Evolutionary conservation across 2,113 vertebrate genomes (phyloP).

Genomic region (Mirza zaza): DNA sequence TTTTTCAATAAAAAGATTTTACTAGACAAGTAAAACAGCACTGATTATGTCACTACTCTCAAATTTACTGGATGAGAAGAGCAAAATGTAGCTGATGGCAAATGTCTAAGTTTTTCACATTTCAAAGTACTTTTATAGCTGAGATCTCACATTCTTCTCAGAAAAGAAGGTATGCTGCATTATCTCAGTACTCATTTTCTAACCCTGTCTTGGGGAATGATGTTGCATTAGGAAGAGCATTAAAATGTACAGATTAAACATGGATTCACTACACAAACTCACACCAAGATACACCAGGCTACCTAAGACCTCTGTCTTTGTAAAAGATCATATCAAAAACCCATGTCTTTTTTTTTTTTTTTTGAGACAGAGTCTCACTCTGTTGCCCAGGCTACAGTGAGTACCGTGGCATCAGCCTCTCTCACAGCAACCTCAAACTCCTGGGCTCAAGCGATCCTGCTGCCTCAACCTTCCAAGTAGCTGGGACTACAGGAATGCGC

Average conservation of each 20-base stretch:
- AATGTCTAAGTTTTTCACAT: not conserved
- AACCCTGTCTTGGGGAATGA: not conserved
- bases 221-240: not conserved
- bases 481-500: too few species aligned
- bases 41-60: not conserved
- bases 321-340: not conserved
- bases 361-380: too few species aligned
- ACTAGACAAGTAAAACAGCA: not conserved
- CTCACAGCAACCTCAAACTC: too few species aligned
- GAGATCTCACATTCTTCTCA: not conserved
- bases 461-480: too few species aligned
- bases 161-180: not conserved
- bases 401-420: too few species aligned
- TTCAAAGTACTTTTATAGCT: not conserved
- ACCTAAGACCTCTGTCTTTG: too few species aligned
- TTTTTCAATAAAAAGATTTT: not conserved
- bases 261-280: not conserved
- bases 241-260: not conserved
- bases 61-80: not conserved
- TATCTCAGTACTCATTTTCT: not conserved
- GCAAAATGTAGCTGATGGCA: not conserved
- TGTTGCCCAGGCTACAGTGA: too few species aligned
- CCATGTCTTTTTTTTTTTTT: too few species aligned
- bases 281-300: not conserved
- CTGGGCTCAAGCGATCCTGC: too few species aligned